phyloP scores from a whole-genome alignment of 2,888 invertebrate genomes.

The Nesidiocoris tenuis region DNA sequence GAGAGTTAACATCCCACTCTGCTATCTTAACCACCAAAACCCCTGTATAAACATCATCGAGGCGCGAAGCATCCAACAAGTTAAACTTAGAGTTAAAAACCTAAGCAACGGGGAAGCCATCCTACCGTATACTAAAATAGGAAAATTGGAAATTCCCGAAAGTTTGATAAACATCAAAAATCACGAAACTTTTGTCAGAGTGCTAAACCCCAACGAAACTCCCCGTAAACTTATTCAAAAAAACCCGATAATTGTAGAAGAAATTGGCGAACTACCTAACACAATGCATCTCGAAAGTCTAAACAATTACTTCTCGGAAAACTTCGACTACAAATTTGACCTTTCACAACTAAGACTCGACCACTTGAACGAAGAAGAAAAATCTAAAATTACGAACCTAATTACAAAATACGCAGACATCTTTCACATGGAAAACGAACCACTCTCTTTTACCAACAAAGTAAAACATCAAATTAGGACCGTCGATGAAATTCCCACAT shows the following conservation, averaged over 20 bases:
- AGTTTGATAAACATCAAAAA: conserved; percentile 3
- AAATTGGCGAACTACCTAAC: background rate
- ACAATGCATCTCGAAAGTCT: background rate
- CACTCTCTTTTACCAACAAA: no score
- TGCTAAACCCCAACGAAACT: conserved; percentile 6
- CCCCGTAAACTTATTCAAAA: background rate
- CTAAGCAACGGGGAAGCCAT: conserved; percentile 4
- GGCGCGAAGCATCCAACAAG: background rate
- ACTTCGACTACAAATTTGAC: background rate
- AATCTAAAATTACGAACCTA: background rate
- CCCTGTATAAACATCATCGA: background rate
- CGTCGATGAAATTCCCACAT: no score
- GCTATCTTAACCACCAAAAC: background rate
- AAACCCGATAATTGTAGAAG: conserved; percentile 1
- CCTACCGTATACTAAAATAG: conserved; percentile 16
- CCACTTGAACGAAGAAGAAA: conserved; percentile 15
- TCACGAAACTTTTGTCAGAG: background rate
- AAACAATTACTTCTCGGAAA: background rate
- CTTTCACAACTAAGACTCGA: background rate
- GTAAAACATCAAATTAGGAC: no score
- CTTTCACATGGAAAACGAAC: no score
- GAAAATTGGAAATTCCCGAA: conserved; percentile 19
- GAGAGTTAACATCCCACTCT: background rate
- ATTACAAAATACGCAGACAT: conserved; percentile 2
- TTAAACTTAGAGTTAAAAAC: conserved; percentile 9